These are phyloP conservation scores for Netelia virgata DNA, from an alignment of 2,888 invertebrate genomes.

Conservation along the genomic window DNA sequence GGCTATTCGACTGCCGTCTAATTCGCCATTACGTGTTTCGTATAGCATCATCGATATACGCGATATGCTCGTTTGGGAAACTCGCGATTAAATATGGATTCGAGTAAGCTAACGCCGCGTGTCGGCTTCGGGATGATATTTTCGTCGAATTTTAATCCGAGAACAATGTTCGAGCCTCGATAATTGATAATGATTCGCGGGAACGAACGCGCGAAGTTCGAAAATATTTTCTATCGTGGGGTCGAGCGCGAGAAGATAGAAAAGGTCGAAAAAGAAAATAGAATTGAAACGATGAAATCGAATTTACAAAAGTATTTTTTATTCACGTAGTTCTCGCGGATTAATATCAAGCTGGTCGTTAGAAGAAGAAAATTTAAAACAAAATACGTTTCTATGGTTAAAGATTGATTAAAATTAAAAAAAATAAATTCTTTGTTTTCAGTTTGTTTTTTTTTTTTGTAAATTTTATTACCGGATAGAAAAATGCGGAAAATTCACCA, in stretches of 20 bases:
- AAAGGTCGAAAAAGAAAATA: too few relatives aligned
- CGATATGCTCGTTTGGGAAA: too few relatives aligned
- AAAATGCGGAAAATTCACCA: neutral
- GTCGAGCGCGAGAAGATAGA: neutral
- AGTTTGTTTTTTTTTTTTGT: neutral
- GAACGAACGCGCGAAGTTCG: neutral
- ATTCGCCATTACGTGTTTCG: neutral
- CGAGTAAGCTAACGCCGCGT: too few relatives aligned
- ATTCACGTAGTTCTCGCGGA: neutral
- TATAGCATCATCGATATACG: neutral
- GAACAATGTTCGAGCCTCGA: conserved; percentile 5
- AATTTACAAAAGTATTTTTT: too few relatives aligned
- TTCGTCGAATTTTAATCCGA: neutral
- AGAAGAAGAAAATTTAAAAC: neutral
- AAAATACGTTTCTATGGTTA: neutral
- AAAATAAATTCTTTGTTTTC: neutral
- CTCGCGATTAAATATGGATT: too few relatives aligned
- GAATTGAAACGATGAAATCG: conserved; percentile 27
- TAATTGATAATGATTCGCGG: conserved; percentile 28
- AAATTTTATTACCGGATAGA: neutral
- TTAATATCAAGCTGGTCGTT: neutral
- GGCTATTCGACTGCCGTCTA: neutral
- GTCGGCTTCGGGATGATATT: too few relatives aligned
- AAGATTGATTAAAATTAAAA: neutral
- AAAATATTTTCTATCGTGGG: conserved; percentile 26